Percentiles rank a stretch among this genome's conserved stretches.
Conservation (phyloP, 2,888 invertebrate genomes). For the Oxystoma pomonae region DNA sequence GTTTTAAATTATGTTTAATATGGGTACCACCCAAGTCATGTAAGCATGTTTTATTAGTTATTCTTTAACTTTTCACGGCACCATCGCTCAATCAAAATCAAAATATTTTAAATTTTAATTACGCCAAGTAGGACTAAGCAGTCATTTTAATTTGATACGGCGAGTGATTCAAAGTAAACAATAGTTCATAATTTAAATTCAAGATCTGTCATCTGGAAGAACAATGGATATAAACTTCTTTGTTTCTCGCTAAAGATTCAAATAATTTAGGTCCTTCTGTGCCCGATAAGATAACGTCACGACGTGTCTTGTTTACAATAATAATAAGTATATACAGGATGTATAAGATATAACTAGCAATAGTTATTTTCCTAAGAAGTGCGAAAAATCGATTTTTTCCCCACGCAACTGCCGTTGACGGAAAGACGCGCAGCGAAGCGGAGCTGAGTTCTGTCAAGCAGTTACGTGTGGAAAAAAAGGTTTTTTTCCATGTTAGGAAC, state of each 20-base stretch:
- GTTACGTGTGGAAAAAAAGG: no score
- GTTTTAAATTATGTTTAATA: background rate
- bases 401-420: no score
- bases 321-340: no score
- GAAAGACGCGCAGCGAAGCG: no score
- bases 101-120: background rate
- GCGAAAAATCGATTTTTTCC: no score
- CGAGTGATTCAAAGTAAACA: conserved; percentile 3
- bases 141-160: conserved; percentile 3
- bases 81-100: background rate
- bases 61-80: background rate
- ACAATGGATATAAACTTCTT: conserved; percentile 1
- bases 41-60: background rate
- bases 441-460: no score
- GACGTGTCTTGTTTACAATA: no score
- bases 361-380: no score
- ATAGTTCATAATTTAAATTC: conserved; percentile 4
- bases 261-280: background rate
- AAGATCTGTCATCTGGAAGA: conserved; percentile 3
- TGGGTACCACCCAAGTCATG: background rate
- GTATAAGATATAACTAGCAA: no score
- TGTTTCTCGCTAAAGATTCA: background rate
- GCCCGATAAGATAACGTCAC: no score
- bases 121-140: background rate
- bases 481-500: no score